Evolutionary conservation across 2,888 invertebrate species (phyloP), one percentile per base, ranked within the genome.

Genomic region (Chrysina gloriosa): DNA sequence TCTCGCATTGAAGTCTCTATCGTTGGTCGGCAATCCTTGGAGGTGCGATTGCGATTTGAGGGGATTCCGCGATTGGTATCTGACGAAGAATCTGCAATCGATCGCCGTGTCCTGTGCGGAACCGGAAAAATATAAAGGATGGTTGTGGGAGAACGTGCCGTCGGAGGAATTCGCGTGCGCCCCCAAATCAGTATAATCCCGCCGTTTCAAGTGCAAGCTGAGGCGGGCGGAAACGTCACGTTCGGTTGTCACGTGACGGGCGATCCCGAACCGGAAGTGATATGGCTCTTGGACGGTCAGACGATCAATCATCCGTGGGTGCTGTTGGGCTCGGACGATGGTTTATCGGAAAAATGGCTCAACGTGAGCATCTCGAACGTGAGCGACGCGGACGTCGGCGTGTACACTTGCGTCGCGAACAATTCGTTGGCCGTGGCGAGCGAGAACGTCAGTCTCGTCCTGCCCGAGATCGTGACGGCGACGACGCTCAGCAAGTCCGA

Each of bases 21-120:
- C 90, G 7, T 82, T 96, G 63, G 92, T 94, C 72, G 92, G 92
- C 27, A 96, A 96, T 82, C 94, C 93, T 3, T 96, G 96, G 96
- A 88, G 88, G 77, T 96, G 96, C 81, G 95, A 96, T 81, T 96
- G 96, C 82, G 89, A 92, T 72, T 83, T 96, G 68, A 88, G 94
- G 61, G 91, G 91, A 68, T 93, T 96, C 76, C 89, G 95, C 68
- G 90, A 90, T 74, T 95, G 95, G 94, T 90, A 94, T 79, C 86
- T 94, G 63, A 87, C 89, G 61, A 91, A 90, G 76, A 94, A 93
- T 76, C 85, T 96, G 63, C 78, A 81, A 67, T 91, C 92, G 7
- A 89, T 90, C 71, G 89, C 92, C 42, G 86, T 95, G 73, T 85
- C 88, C 56, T 94, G 94, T 77, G 88, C 88, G 9, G 90, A 90